A percentile compares a stretch with the other conserved stretches of the same genome.
These are phyloP conservation scores for Junco hyemalis DNA, from an alignment of 2,113 vertebrate genomes.

Conservation along the genomic window DNA sequence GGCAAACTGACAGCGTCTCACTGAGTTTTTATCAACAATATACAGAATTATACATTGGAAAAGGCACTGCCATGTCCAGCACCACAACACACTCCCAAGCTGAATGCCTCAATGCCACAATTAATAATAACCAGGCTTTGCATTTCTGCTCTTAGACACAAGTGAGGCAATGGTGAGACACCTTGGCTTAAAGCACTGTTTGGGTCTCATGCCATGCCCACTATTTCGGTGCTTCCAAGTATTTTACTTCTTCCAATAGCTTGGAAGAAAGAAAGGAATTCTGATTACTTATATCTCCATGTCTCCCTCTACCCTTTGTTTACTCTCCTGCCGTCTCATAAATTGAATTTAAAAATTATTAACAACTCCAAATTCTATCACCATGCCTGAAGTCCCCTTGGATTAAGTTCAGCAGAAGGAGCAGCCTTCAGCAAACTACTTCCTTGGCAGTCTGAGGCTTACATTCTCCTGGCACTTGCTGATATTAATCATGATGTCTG, in stretches of 20 bases:
- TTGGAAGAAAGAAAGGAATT: background rate
- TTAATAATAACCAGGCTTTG: background rate
- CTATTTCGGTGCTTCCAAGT: background rate
- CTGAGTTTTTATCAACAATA: background rate
- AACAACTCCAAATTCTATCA: background rate
- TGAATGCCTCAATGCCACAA: background rate
- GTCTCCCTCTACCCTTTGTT: background rate
- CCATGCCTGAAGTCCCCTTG: background rate
- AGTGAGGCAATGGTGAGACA: fast-evolving
- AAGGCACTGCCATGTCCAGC: background rate
- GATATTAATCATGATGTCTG: background rate
- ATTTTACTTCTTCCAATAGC: background rate
- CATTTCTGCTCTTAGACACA: background rate
- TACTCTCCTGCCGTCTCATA: background rate
- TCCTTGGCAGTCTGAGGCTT: background rate
- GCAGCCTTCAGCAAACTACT: background rate
- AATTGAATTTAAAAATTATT: background rate
- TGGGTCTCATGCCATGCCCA: background rate
- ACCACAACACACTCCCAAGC: background rate
- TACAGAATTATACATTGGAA: background rate
- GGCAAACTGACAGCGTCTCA: fast-evolving
- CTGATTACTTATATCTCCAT: background rate
- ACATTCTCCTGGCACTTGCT: background rate
- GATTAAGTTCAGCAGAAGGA: background rate
- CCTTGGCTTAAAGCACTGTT: background rate